Base-by-base conservation (phyloP, 2,888 invertebrate species). In the Myopa tessellatipennis region DNA sequence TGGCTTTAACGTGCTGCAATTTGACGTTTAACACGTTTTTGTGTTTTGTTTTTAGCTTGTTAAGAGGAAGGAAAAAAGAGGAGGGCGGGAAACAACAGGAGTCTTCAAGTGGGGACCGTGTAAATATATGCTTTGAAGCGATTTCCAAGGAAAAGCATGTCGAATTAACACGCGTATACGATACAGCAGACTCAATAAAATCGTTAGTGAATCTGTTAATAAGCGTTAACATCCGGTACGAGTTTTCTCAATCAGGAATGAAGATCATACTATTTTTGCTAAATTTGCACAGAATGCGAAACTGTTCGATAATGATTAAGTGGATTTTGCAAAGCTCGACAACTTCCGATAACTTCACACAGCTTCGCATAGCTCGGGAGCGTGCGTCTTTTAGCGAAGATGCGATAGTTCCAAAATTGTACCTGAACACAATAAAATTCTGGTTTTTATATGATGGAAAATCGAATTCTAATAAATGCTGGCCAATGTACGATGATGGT, bases 1-100 rank as follows among this genome's bases (percentile, higher is more conserved):
- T 82, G 82, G 84, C 85, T 87, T 84, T 82, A 81, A 87, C 87
- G 87, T 87, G 87, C 86, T 87, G 87, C 87, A 87, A 85, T 87
- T 87, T 86, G 85, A 86, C 84, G 87, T 87, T 86, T 84, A 85
- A 75, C 75, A 68, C 75, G 75, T 69, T 75, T 69, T 69, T 45
- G 45, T 70, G 5, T 18, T 36, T 65, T 26, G 36, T 87, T 87
- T 85, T 85, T 84, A 87, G 86, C 82, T 83, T 82, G 82, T 80
- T 84, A 82, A 55, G 45, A 14, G 65, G 8, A 65, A 8, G 34
- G 34, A 4, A 63, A 63, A 6, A 63, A 36, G 38, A 5, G 65
- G 65, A 26, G 70, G 55, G 55, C 18, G 16, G 36, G 70, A 50
- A 73, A 61, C 73, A 45, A 73, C 73, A 61, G 73, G 73, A 73